phyloP scores from a whole-genome alignment of 2,888 invertebrate species.

The Tetranychus truncatus region DNA sequence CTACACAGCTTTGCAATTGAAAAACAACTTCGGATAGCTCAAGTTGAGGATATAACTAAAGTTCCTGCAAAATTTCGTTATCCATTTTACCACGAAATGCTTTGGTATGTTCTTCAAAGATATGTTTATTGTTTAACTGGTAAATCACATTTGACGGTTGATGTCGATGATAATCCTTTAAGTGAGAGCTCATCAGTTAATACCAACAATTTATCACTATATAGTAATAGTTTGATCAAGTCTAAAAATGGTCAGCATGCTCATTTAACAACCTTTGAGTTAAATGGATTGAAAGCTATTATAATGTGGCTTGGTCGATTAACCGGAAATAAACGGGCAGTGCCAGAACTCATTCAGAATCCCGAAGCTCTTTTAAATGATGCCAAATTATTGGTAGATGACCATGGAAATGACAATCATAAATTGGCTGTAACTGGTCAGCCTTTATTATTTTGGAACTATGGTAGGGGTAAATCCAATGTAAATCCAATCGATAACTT shows the following conservation, averaged over 20 bases:
- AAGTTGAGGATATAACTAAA: slow-evolving; percentile 80
- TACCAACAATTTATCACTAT: not conserved
- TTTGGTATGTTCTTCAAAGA: slow-evolving; percentile 88
- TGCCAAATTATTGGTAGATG: slow-evolving; percentile 57
- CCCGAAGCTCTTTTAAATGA: slow-evolving; percentile 74
- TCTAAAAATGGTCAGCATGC: slow-evolving; percentile 19
- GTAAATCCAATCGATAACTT: not conserved
- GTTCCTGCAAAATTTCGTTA: slow-evolving; percentile 93
- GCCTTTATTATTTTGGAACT: slow-evolving; percentile 45
- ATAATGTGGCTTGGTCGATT: slow-evolving; percentile 75
- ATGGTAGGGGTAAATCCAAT: not conserved
- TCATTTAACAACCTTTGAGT: slow-evolving; percentile 37
- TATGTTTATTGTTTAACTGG: slow-evolving; percentile 74
- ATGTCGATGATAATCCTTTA: slow-evolving; percentile 28
- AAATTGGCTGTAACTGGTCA: slow-evolving; percentile 63
- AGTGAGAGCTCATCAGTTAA: too few species aligned
- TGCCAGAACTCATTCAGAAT: slow-evolving; percentile 71
- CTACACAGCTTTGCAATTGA: slow-evolving; percentile 86
- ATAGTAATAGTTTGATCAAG: not conserved
- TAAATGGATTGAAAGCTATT: slow-evolving; percentile 46
- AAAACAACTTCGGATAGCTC: slow-evolving; percentile 83
- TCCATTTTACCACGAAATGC: slow-evolving; percentile 92
- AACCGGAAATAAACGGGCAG: slow-evolving; percentile 70
- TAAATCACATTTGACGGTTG: slow-evolving; percentile 47
- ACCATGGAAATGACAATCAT: slow-evolving; percentile 67